These are phyloP conservation scores for Papilio demoleus DNA, from an alignment of 2,888 invertebrate genomes.

Conservation along the genomic window DNA sequence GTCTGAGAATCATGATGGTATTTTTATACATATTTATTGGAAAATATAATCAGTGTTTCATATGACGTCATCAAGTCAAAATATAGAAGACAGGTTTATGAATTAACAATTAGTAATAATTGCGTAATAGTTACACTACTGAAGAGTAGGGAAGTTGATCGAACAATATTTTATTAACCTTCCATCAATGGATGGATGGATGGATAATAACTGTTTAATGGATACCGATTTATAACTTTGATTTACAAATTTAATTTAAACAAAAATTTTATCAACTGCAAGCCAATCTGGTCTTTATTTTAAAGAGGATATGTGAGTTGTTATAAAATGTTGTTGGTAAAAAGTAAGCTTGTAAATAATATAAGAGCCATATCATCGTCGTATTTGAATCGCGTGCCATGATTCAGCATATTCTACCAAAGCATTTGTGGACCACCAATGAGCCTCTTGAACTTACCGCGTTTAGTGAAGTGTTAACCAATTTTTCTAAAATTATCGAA, in stretches of 20 bases:
- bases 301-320: conserved; percentile 33
- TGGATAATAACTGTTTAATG: conserved; percentile 80
- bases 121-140: conserved; percentile 59
- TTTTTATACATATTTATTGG: neutral
- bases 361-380: conserved; percentile 79
- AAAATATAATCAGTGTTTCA: neutral
- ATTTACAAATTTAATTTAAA: conserved; percentile 38
- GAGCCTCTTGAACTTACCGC: conserved; percentile 61
- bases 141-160: conserved; percentile 50
- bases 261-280: conserved; percentile 27
- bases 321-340: conserved; percentile 40
- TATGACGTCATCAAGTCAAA: neutral
- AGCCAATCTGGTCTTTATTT: conserved; percentile 16
- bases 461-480: conserved; percentile 49
- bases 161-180: conserved; percentile 80
- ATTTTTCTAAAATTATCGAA: conserved; percentile 6
- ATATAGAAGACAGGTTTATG: neutral
- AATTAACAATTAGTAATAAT: conserved; percentile 38
- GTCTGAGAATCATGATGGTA: no score
- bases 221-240: conserved; percentile 73
- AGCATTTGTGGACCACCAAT: conserved; percentile 78
- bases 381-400: conserved; percentile 81
- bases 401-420: conserved; percentile 80
- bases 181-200: conserved; percentile 61
- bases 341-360: conserved; percentile 50